Percentiles rank a stretch among this genome's conserved stretches.
Evolutionary conservation across 2,113 vertebrate species (phyloP).

Genomic region (Crotalus horridus): DNA sequence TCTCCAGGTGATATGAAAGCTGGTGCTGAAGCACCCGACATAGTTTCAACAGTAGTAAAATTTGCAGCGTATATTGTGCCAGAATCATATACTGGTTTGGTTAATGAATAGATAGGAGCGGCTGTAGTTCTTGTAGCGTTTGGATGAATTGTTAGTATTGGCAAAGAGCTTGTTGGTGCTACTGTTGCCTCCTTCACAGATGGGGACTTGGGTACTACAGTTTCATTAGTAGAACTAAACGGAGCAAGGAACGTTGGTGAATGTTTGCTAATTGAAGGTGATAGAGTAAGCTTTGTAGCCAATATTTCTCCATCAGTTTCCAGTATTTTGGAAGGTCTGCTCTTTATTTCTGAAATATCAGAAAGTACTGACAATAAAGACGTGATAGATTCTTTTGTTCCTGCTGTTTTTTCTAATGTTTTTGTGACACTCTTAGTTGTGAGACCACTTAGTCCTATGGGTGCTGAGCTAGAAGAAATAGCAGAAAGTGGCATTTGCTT

Average conservation of each 20-base stretch:
- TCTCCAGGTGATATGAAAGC: slow-evolving; percentile 36
- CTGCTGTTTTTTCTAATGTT: slow-evolving; percentile 27
- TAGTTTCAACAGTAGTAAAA: slow-evolving; percentile 23
- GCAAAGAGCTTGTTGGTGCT: slow-evolving; percentile 8
- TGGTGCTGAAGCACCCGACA: slow-evolving; percentile 8
- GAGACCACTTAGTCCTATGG: background rate
- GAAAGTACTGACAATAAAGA: slow-evolving; percentile 8
- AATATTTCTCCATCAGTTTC: slow-evolving; percentile 23
- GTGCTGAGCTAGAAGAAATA: slow-evolving; percentile 30
- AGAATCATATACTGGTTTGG: slow-evolving; percentile 30
- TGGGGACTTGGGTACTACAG: slow-evolving; percentile 9
- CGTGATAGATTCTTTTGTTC: slow-evolving; percentile 20
- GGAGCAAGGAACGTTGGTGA: slow-evolving; percentile 10
- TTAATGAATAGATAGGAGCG: slow-evolving; percentile 35
- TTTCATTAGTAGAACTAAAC: background rate
- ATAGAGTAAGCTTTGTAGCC: background rate
- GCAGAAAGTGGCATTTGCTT: slow-evolving; percentile 54
- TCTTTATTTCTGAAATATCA: slow-evolving; percentile 32
- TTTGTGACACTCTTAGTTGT: slow-evolving; percentile 7
- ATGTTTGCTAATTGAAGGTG: background rate
- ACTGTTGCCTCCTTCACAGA: background rate
- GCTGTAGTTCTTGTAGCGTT: slow-evolving; percentile 44
- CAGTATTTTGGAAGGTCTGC: rapidly evolving
- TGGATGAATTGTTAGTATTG: background rate
- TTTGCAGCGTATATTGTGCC: slow-evolving; percentile 42